Evolutionary conservation across 2,113 vertebrate species (phyloP), one percentile per base, ranked within the genome.

Genomic region (Hyperoodon ampullatus): DNA sequence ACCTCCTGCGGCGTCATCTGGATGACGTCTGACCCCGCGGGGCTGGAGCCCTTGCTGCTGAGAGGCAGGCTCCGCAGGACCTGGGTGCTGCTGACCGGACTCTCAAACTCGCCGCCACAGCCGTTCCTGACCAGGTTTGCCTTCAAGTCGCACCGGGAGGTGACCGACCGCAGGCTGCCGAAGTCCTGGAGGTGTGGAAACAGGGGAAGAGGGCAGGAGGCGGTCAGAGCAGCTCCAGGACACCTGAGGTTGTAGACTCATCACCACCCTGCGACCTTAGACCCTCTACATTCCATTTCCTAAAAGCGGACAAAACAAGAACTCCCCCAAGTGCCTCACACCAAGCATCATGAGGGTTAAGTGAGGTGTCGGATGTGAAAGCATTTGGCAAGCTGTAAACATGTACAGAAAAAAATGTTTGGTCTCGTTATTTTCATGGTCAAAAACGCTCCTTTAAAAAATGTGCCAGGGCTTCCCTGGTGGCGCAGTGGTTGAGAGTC

Each of bases 1-100:
- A 99, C 97, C 86, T 99, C 99, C 98, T 99, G 99, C 0, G 99
- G 99, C 0, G 95, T 99, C 93, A 99, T 99, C 98, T 99, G 99
- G 0, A 99, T 99, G 60, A 99, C 99, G 0, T 99, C 99, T 0
- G 98, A 97, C 94, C 99, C 99, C 0, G 88, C 90, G 1, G 98
- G 92, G 10, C 99, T 98, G 0, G 99, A 99, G 9, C 99, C 99
- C 96, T 99, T 99, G 75, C 98, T 99, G 97, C 99, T 99, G 96
- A 99, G 98, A 0, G 99, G 99, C 72, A 97, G 9, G 47, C 98
- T 99, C 93, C 96, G 90, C 82, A 99, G 84, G 82, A 99, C 93
- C 0, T 50, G 98, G 35, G 98, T 97, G 89, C 97, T 98, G 97
- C 99, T 99, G 88, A 94, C 98, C 0, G 99, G 99, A 86, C 97